Percentiles rank a stretch among this genome's conserved stretches.
Conservation (phyloP, 2,888 invertebrate species). For the Adela reaumurella region DNA sequence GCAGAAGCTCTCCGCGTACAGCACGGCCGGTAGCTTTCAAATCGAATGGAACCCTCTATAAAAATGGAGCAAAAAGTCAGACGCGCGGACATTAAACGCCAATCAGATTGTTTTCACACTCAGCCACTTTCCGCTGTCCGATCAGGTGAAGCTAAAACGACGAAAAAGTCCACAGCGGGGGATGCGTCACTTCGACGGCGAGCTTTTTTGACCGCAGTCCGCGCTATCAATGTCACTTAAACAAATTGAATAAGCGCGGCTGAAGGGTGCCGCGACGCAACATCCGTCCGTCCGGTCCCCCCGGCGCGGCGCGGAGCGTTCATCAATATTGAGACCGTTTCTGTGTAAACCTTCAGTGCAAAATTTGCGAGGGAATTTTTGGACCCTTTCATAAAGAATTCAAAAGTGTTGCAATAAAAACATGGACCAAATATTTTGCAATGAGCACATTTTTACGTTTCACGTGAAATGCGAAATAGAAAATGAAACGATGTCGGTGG, state of each 20-base stretch:
- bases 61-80: conserved; percentile 18
- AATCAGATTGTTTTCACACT: conserved; percentile 36
- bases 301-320: conserved; percentile 1
- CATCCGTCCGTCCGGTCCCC: conserved; percentile 19
- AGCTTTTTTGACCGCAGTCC: conserved; percentile 44
- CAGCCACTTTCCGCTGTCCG: conserved; percentile 25
- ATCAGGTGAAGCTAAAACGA: conserved; percentile 41
- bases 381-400: background rate
- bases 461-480: background rate
- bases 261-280: conserved; percentile 26
- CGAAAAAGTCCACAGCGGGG: conserved; percentile 35
- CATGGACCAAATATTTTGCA: background rate
- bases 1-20: no score
- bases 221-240: conserved; percentile 55
- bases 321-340: background rate
- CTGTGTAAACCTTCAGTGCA: background rate
- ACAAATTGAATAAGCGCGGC: conserved; percentile 49
- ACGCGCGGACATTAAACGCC: conserved; percentile 33
- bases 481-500: no score
- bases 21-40: no score
- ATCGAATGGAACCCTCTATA: background rate
- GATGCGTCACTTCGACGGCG: conserved; percentile 41
- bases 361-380: background rate
- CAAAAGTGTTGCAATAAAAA: background rate
- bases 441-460: background rate